Base-by-base conservation (phyloP, 2,113 vertebrate species). In the Aspidoscelis tigris region DNA sequence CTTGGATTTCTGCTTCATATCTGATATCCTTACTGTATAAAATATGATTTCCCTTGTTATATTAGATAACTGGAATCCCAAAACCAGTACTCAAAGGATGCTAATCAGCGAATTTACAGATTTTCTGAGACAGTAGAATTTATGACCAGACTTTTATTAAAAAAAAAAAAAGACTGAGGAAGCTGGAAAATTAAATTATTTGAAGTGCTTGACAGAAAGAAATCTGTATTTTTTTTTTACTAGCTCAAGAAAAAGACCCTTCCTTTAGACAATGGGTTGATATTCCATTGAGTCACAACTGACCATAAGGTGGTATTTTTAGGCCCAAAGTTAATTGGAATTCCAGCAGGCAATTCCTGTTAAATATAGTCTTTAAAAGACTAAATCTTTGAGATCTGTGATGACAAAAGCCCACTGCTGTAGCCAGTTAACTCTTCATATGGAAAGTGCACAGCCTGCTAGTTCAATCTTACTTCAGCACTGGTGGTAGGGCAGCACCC, bases 1-100 rank as follows among this genome's bases (percentile, higher is more conserved):
- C 82, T 86, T 24, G 26, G 78, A 85, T 87, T 78, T 53, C 89
- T 90, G 55, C 22, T 83, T 84, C 22, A 20, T n/a, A 76, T 83
- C 88, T 81, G 1, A 0, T 39, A 84, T 86, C 82, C 85, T 85
- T 85, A 41, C 44, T n/a, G 84, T 71, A 88, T 78, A 86, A 85
- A 76, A 85, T 74, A 78, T 64, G 41, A 8, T 72, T 72, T 16
- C 22, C 26, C 3, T 16, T 50, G n/a, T 78, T 22, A 53, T 64
- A 39, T 58, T 78, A 58, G 10, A 73, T 64, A 47, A 26, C 33
- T 84, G 41, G 69, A 44, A 10, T 44, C 53, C 82, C 65, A 84
- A 78, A 3, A 1, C 61, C 9, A 4, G 50, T 83, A 55, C 11
- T 2, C n/a, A 10, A 58, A 24, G 1, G 74, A 50, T 84, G 22